These are phyloP conservation scores for Callospermophilus lateralis DNA, from an alignment of 2,113 vertebrate genomes.

Conservation along the genomic window DNA sequence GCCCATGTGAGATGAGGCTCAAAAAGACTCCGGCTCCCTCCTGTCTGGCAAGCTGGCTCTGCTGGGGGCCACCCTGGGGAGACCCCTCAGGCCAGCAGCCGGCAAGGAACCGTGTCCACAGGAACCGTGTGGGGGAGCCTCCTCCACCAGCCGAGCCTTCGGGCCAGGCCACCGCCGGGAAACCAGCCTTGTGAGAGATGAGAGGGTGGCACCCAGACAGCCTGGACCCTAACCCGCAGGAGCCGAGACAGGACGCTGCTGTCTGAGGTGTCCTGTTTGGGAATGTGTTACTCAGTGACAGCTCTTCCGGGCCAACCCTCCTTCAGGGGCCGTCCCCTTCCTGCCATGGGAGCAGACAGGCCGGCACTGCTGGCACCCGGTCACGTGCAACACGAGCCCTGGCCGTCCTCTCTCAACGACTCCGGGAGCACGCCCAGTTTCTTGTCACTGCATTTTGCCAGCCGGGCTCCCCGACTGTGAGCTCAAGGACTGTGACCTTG, in stretches of 20 bases:
- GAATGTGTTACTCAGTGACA: no score
- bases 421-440: not conserved
- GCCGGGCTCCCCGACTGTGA: not conserved
- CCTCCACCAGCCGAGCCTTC: not conserved
- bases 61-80: not conserved
- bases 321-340: not conserved
- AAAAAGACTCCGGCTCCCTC: not conserved
- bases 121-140: rapidly evolving
- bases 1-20: not conserved
- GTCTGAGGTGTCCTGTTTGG: no score
- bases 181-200: not conserved
- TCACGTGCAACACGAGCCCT: not conserved
- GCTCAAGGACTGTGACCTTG: not conserved
- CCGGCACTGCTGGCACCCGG: not conserved
- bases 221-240: no score
- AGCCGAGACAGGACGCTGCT: no score
- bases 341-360: not conserved
- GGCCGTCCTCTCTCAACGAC: no score
- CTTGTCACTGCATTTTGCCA: not conserved
- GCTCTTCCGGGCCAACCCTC: not conserved
- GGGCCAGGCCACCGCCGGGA: not conserved
- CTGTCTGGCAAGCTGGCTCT: not conserved
- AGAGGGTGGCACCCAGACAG: not conserved
- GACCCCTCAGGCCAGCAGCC: not conserved
- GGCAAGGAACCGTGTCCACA: not conserved